Base-by-base conservation (phyloP, 2,797 vertebrate species). In the Margarornis squamiger region DNA sequence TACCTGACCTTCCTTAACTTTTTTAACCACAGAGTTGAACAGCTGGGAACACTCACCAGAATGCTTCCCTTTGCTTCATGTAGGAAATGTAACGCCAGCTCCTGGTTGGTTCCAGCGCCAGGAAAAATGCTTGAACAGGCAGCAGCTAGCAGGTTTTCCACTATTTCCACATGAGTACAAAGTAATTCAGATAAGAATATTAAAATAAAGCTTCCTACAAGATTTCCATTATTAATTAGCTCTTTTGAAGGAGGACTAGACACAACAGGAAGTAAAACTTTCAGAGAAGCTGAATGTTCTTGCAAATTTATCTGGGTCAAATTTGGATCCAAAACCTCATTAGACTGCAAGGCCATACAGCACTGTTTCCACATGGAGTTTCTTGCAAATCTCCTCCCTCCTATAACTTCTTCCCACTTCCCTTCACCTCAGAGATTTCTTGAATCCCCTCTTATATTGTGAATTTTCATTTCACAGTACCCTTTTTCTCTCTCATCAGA, bases 91-190 rank as follows among this genome's bases (percentile, higher is more conserved):
- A 99, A 97, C 1, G 98, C 98, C 86, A 99, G 96, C 97, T 99
- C 99, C 98, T 99, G 99, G 97, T 99, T 99, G 95, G 99, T 99
- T 93, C 99, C 99, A 72, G 98, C 99, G 48, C 99, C 99, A 80
- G 97, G 98, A 96, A 99, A 97, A 90, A 98, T 99, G 89, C 99
- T 99, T 94, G 99, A 99, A 95, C 99, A 99, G 79, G 99, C 98
- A 93, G 99, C 98, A 87, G 98, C 99, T 98, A 99, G 98, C 88
- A 99, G 98, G 95, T 98, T 98, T 91, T 99, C 98, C 98, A 99
- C 99, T 99, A 32, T 96, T 76, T 93, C 51, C 72, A 81, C 4
- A 75, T 38, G 49, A 7, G 7, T 48, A 80, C 22, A 94, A 90
- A 79, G 29, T 90, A 90, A 83, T 22, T 57, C 51, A 91, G 62